Conservation (phyloP, 1,140 invertebrate genomes). For the Eubasilissa regina region DNA sequence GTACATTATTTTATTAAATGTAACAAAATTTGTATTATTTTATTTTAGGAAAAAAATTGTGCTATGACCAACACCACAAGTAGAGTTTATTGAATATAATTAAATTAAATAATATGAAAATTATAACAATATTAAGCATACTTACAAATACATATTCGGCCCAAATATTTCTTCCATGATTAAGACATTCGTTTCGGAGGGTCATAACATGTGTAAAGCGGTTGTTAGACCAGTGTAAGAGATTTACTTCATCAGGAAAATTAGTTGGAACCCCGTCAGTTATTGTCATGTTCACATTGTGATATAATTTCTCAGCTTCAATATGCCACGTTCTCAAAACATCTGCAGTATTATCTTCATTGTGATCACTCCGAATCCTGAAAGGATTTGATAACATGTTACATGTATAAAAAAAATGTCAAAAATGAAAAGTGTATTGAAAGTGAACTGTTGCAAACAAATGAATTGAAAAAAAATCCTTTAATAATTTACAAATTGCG, state of each 20-base stretch:
- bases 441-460: no score
- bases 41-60: no score
- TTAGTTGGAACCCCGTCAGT: conserved; percentile 65
- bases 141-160: conserved; percentile 88
- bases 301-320: conserved; percentile 78
- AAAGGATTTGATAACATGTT: background rate
- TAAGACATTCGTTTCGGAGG: conserved; percentile 85
- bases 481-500: no score
- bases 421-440: no score
- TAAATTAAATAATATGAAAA: no score
- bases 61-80: no score
- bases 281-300: conserved; percentile 78
- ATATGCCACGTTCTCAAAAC: conserved; percentile 85
- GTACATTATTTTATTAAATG: no score
- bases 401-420: background rate
- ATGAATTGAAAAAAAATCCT: no score
- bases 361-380: conserved; percentile 93
- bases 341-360: conserved; percentile 83
- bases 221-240: conserved; percentile 82
- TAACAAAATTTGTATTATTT: no score
- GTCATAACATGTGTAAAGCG: conserved; percentile 88
- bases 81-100: no score
- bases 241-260: conserved; percentile 77
- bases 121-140: conserved; percentile 57
- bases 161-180: conserved; percentile 82